These are phyloP conservation scores for Daktulosphaira vitifoliae DNA, from an alignment of 1,140 invertebrate species.

Conservation along the genomic window DNA sequence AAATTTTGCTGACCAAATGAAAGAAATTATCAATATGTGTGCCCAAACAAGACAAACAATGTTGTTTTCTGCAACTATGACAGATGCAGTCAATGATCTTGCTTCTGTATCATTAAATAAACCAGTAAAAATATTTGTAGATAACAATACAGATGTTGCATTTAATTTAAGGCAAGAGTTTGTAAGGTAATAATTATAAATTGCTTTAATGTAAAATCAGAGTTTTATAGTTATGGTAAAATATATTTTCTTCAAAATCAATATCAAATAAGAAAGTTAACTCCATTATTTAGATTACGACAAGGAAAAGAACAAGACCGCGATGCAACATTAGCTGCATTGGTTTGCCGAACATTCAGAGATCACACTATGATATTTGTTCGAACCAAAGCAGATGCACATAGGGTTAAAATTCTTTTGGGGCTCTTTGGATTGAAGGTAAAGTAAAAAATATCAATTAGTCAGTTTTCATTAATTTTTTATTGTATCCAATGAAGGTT, in stretches of 20 bases:
- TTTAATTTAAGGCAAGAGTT: conserved; percentile 95
- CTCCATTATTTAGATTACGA: conserved; percentile 56
- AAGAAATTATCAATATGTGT: conserved; percentile 88
- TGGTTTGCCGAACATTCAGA: conserved; percentile 88
- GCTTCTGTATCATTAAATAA: conserved; percentile 82
- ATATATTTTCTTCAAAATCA: too few species aligned
- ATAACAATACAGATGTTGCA: conserved; percentile 92
- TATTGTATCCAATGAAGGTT: too few species aligned
- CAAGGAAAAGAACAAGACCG: conserved; percentile 75
- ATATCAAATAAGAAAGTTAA: too few species aligned
- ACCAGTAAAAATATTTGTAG: conserved; percentile 88
- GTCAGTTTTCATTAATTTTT: too few species aligned
- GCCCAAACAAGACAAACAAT: conserved; percentile 89
- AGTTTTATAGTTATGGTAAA: too few species aligned
- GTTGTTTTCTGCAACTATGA: conserved; percentile 98
- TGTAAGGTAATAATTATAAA: conserved; percentile 55
- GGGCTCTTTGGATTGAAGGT: conserved; percentile 75
- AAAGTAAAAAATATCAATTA: too few species aligned
- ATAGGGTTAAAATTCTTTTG: conserved; percentile 80
- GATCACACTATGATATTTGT: conserved; percentile 91
- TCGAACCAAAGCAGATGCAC: conserved; percentile 89
- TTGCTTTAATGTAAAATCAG: conserved; percentile 65
- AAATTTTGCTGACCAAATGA: conserved; percentile 97
- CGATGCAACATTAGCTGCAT: conserved; percentile 79
- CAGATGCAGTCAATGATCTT: conserved; percentile 88